Conservation (phyloP, 2,888 invertebrate species). For the Ommatoiulus sabulosus region DNA sequence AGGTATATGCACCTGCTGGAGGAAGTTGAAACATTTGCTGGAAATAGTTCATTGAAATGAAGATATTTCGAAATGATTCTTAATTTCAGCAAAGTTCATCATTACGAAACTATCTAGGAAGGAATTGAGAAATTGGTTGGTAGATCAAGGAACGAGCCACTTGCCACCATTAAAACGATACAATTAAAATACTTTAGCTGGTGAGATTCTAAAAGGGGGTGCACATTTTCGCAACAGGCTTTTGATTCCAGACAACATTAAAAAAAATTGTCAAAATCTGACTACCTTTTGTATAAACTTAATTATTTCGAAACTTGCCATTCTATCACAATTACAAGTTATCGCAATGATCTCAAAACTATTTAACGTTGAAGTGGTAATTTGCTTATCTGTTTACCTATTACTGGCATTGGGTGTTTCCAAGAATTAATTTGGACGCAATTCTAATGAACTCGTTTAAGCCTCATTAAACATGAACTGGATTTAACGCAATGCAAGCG, state of each 20-base stretch:
- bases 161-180: too few relatives aligned
- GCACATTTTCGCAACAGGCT: too few relatives aligned
- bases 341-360: neutral
- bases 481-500: neutral
- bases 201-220: too few relatives aligned
- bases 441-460: neutral
- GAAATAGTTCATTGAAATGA: neutral
- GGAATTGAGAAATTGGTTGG: neutral
- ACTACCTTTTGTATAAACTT: too few relatives aligned
- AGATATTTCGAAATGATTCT: neutral
- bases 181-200: too few relatives aligned
- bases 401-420: neutral
- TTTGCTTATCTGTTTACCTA: neutral
- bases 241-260: too few relatives aligned
- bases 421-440: neutral
- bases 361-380: neutral
- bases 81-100: neutral
- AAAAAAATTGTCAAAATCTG: too few relatives aligned
- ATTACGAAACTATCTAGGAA: neutral
- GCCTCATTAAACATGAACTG: constrained; percentile 23
- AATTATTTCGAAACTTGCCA: too few relatives aligned
- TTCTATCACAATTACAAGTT: too few relatives aligned
- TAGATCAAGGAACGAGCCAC: too few relatives aligned
- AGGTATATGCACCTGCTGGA: neutral
- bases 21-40: neutral